phyloP scores from a whole-genome alignment of 2,113 vertebrate species.

The Anhinga rufa region DNA sequence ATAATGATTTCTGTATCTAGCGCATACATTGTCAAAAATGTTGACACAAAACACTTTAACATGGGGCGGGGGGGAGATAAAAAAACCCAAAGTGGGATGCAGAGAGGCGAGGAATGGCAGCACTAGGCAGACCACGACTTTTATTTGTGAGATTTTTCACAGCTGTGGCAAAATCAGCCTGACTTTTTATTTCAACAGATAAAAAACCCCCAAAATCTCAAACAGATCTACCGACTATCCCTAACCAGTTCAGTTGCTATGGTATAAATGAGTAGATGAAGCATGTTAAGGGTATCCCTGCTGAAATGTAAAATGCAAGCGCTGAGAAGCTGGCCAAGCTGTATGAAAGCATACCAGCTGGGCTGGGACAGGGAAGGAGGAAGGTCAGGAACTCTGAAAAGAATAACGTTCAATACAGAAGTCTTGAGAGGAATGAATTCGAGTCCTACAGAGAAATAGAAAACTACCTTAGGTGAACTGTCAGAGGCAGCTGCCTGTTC shows the following conservation, averaged over 20 bases:
- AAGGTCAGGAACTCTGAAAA: slow-evolving; percentile 40
- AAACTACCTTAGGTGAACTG: slow-evolving; percentile 15
- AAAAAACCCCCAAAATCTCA: neutral
- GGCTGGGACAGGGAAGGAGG: slow-evolving; percentile 8
- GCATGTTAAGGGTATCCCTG: neutral
- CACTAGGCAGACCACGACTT: neutral
- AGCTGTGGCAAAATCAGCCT: neutral
- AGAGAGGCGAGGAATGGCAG: neutral
- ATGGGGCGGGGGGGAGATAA: accelerated
- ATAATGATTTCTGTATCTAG: neutral
- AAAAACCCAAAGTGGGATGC: neutral
- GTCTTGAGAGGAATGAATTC: slow-evolving; percentile 21
- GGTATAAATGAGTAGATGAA: neutral
- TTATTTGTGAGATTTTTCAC: neutral
- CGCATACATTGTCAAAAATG: neutral
- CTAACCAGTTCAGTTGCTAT: neutral
- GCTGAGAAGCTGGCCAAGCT: neutral
- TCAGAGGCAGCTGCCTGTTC: neutral
- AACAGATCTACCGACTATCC: neutral
- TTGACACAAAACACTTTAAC: neutral
- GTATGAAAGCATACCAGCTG: neutral
- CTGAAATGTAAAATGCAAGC: slow-evolving; percentile 1
- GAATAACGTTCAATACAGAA: slow-evolving; percentile 23
- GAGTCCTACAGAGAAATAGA: neutral
- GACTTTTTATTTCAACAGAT: neutral